phyloP scores from a whole-genome alignment of 2,888 invertebrate species.

The Drosophila sordidapex region DNA sequence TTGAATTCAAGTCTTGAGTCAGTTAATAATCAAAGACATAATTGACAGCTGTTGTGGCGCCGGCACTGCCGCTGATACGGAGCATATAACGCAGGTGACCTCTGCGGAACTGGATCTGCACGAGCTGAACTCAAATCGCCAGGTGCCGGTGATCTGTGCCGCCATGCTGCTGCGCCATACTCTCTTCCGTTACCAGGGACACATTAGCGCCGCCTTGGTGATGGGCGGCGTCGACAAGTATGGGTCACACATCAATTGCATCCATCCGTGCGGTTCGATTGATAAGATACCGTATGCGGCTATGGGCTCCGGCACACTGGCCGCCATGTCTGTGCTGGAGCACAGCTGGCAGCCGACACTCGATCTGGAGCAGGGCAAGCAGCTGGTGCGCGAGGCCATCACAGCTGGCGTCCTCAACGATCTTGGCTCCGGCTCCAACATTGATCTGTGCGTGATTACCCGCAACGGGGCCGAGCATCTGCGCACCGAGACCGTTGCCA shows the following conservation, averaged over 20 bases:
- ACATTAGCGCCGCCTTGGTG: slow-evolving; percentile 97
- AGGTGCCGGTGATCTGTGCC: slow-evolving; percentile 95
- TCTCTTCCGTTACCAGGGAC: slow-evolving; percentile 96
- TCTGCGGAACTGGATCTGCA: slow-evolving; percentile 97
- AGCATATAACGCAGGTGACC: slow-evolving; percentile 96
- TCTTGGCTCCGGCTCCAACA: slow-evolving; percentile 97
- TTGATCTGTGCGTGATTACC: slow-evolving; percentile 97
- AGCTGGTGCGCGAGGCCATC: slow-evolving; percentile 96
- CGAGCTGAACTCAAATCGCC: slow-evolving; percentile 94
- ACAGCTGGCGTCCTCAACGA: slow-evolving; percentile 99
- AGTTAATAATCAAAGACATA: neutral
- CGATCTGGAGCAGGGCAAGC: slow-evolving; percentile 93
- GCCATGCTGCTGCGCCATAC: slow-evolving; percentile 96
- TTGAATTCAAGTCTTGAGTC: neutral
- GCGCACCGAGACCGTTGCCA: slow-evolving; percentile 94
- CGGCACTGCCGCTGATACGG: slow-evolving; percentile 99
- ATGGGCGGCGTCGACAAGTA: slow-evolving; percentile 96
- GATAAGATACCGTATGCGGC: slow-evolving; percentile 96
- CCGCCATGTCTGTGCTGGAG: slow-evolving; percentile 99
- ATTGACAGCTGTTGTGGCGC: slow-evolving; percentile 95
- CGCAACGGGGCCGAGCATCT: slow-evolving; percentile 92
- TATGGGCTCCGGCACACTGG: slow-evolving; percentile 98
- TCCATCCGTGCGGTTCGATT: slow-evolving; percentile 98
- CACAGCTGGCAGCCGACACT: slow-evolving; percentile 92
- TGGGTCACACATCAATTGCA: slow-evolving; percentile 94